Evolutionary conservation across 2,113 vertebrate species (phyloP).

Genomic region (Hypomesus transpacificus): DNA sequence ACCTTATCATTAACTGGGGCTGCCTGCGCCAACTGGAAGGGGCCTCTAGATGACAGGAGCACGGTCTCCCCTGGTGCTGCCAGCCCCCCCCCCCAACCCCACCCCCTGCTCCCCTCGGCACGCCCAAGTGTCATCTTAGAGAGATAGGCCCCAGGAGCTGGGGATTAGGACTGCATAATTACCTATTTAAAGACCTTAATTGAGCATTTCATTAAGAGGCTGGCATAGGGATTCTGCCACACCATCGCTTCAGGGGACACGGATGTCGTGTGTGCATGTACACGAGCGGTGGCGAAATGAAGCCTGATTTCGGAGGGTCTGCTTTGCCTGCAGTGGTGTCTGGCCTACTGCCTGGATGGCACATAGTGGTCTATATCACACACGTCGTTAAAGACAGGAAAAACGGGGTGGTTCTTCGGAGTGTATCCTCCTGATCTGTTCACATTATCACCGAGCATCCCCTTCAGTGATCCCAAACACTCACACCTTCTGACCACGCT

Average conservation of each 20-base stretch:
- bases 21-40: constrained; percentile 48
- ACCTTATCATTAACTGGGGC: constrained; percentile 64
- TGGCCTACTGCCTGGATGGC: background rate
- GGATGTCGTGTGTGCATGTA: constrained; percentile 29
- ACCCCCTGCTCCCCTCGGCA: constrained; percentile 11
- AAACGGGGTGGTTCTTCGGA: no score
- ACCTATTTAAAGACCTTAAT: constrained; percentile 72
- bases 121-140: constrained; percentile 67
- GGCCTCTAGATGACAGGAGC: constrained; percentile 59
- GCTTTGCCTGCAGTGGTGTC: background rate
- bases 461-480: no score
- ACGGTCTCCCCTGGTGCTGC: constrained; percentile 36
- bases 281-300: constrained; percentile 11
- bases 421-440: no score
- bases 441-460: no score
- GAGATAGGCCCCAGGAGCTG: constrained; percentile 67
- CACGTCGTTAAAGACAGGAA: no score
- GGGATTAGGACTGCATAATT: constrained; percentile 72
- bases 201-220: constrained; percentile 73
- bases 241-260: constrained; percentile 40
- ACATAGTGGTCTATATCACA: no score
- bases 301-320: background rate
- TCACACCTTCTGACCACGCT: no score
- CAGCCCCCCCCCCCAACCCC: constrained; percentile 41
- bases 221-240: constrained; percentile 62